These are phyloP conservation scores for Esox masquinongy DNA, from an alignment of 2,797 vertebrate genomes.

Conservation along the genomic window DNA sequence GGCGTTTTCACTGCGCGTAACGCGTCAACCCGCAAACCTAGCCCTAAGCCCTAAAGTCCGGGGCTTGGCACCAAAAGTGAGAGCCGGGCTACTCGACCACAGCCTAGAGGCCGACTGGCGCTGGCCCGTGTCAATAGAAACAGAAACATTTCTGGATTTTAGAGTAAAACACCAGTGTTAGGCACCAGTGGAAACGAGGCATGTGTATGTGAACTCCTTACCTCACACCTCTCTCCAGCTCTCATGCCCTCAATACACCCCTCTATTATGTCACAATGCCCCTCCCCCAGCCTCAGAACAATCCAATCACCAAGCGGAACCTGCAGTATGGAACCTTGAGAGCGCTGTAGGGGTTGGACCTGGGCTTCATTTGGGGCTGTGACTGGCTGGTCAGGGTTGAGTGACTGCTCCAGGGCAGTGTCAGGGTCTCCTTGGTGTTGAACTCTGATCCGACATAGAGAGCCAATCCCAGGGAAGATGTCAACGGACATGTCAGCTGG, in stretches of 20 bases:
- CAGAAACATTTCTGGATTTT: too few relatives aligned
- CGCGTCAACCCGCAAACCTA: too few relatives aligned
- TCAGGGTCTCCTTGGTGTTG: slow-evolving; percentile 34
- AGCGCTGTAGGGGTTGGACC: slow-evolving; percentile 41
- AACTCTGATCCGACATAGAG: slow-evolving; percentile 76
- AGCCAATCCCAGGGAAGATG: slow-evolving; percentile 77
- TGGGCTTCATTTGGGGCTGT: slow-evolving; percentile 21
- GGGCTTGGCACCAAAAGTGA: too few relatives aligned
- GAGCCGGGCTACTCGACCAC: too few relatives aligned
- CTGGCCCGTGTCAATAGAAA: too few relatives aligned
- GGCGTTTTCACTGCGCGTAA: too few relatives aligned
- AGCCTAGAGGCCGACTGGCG: too few relatives aligned
- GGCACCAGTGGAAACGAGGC: too few relatives aligned
- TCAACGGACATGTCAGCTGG: slow-evolving; percentile 24
- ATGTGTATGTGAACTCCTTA: slow-evolving; percentile 41
- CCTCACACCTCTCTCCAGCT: slow-evolving; percentile 78
- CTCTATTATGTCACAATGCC: slow-evolving; percentile 80
- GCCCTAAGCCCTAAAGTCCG: too few relatives aligned
- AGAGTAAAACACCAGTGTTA: too few relatives aligned
- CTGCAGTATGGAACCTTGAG: slow-evolving; percentile 66
- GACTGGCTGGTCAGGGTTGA: slow-evolving; percentile 2
- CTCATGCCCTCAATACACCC: slow-evolving; percentile 85
- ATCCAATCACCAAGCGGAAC: slow-evolving; percentile 73
- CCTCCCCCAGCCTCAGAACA: slow-evolving; percentile 76
- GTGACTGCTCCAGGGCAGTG: slow-evolving; percentile 12